phyloP scores from a whole-genome alignment of 2,113 vertebrate species.

The human region DNA sequence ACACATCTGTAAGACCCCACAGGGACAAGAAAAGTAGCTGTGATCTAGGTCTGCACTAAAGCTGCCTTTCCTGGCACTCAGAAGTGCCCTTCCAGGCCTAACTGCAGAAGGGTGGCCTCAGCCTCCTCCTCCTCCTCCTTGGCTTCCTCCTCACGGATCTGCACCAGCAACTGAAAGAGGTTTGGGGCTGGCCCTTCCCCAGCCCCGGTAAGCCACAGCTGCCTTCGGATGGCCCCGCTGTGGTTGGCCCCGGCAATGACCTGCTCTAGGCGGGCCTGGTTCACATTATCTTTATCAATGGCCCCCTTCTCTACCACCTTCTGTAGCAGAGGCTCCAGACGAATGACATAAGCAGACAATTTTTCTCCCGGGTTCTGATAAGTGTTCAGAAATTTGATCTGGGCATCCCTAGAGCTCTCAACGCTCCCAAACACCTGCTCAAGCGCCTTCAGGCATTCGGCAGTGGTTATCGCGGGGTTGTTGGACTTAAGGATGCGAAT shows the following conservation, averaged over 20 bases:
- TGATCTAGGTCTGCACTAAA: neutral
- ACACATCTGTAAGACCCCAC: neutral
- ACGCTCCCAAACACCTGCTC: constrained; percentile 75
- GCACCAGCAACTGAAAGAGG: constrained; percentile 74
- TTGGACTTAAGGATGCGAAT: constrained; percentile 72
- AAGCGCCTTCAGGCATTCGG: constrained; percentile 69
- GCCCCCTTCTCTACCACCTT: constrained; percentile 74
- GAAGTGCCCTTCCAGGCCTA: constrained; percentile 68
- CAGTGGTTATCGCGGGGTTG: constrained; percentile 65
- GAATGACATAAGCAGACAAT: constrained; percentile 74
- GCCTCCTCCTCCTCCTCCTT: constrained; percentile 67
- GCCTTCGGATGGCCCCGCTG: constrained; percentile 69
- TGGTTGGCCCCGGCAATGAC: constrained; percentile 73
- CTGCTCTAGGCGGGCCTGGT: constrained; percentile 77
- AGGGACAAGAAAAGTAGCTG: neutral
- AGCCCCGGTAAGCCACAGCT: constrained; percentile 64
- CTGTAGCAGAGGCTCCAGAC: constrained; percentile 74
- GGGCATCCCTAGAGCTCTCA: constrained; percentile 68
- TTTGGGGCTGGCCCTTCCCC: constrained; percentile 59
- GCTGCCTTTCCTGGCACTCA: neutral
- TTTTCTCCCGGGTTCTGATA: constrained; percentile 76
- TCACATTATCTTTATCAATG: constrained; percentile 77
- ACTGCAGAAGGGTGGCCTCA: constrained; percentile 61
- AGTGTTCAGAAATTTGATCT: constrained; percentile 76
- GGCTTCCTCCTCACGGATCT: constrained; percentile 75